Percentiles rank a stretch among this genome's conserved stretches.
Conservation (phyloP, 2,797 vertebrate genomes). For the Pogoniulus pusillus region DNA sequence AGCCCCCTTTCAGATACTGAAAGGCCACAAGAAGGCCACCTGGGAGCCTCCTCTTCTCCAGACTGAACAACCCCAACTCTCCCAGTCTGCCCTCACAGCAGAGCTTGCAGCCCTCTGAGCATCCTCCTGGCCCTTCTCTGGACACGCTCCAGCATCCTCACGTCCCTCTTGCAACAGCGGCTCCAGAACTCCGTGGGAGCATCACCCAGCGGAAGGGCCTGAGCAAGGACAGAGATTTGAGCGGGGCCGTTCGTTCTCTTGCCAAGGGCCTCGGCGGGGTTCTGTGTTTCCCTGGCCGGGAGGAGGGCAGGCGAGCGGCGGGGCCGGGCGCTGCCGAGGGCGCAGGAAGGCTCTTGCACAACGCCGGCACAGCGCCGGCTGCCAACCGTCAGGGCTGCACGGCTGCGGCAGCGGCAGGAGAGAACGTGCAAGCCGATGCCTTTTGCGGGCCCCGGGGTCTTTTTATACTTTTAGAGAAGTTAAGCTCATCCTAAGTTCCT, state of each 20-base stretch:
- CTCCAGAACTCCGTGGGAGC: rapidly evolving
- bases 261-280: not conserved
- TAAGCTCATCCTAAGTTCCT: constrained; percentile 81
- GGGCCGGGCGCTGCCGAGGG: not conserved
- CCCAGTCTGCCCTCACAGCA: too few relatives aligned
- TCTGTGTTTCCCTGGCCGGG: not conserved
- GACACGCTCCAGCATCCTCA: too few relatives aligned
- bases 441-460: constrained; percentile 72
- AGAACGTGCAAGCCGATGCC: constrained; percentile 27
- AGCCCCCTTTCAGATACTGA: too few relatives aligned
- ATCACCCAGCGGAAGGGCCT: rapidly evolving
- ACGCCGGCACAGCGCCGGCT: constrained; percentile 37
- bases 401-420: not conserved
- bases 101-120: too few relatives aligned
- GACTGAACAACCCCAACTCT: too few relatives aligned
- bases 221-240: not conserved
- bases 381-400: constrained; percentile 69
- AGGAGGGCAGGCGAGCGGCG: not conserved
- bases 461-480: constrained; percentile 89
- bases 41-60: too few relatives aligned
- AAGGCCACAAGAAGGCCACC: too few relatives aligned
- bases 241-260: not conserved
- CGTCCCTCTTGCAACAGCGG: too few relatives aligned
- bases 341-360: constrained; percentile 64
- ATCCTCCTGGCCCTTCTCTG: too few relatives aligned